Evolutionary conservation across 1,140 invertebrate genomes (phyloP).

Genomic region (Drosophila willistoni): DNA sequence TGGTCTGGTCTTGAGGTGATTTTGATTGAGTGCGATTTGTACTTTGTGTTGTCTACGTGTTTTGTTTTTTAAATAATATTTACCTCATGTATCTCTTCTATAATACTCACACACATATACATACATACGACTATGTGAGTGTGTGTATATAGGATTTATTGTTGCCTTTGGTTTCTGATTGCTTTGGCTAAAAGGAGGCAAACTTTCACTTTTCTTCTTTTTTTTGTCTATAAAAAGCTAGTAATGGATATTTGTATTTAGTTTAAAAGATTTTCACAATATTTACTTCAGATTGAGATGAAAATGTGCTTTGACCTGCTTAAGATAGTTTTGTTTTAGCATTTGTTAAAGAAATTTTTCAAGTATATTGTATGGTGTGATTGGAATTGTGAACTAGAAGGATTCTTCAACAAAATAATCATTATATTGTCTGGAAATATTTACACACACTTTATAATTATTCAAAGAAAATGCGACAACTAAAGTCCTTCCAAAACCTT

Average conservation of each 20-base stretch:
- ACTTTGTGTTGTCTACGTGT: conserved; percentile 76
- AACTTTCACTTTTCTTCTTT: conserved; percentile 58
- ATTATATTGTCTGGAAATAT: too few species aligned
- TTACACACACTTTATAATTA: too few species aligned
- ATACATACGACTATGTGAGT: neutral
- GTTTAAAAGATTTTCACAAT: conserved; percentile 25
- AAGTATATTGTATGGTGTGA: too few species aligned
- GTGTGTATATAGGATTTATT: conserved; percentile 58
- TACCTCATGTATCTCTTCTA: conserved; percentile 57
- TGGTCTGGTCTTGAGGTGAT: conserved; percentile 65
- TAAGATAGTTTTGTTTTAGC: neutral
- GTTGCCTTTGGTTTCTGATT: conserved; percentile 57
- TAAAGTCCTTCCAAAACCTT: too few species aligned
- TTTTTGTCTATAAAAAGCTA: conserved; percentile 12
- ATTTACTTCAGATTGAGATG: conserved; percentile 27
- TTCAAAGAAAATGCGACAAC: too few species aligned
- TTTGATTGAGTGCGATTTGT: conserved; percentile 80
- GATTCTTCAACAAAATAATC: too few species aligned
- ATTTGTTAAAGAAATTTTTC: too few species aligned
- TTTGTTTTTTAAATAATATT: conserved; percentile 79
- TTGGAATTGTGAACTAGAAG: too few species aligned
- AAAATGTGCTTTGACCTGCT: conserved; percentile 27
- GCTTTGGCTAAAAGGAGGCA: conserved; percentile 30
- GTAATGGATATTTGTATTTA: conserved; percentile 69
- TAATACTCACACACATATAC: conserved; percentile 1